These are phyloP conservation scores for Esox lucius DNA, from an alignment of 2,797 vertebrate species.

Conservation along the genomic window DNA sequence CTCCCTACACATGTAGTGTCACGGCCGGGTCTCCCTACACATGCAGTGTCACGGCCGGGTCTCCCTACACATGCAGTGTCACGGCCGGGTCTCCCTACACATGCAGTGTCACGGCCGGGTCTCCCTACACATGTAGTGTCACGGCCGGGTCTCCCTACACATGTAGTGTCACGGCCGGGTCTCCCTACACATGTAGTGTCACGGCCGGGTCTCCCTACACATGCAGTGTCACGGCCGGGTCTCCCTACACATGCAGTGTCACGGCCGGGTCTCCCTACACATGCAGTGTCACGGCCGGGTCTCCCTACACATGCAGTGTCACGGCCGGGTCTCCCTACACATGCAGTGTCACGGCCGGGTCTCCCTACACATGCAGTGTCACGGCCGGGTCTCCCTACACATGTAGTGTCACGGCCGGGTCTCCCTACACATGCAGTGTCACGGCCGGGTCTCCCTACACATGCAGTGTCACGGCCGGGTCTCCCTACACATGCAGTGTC, in stretches of 20 bases:
- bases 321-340: conserved; percentile 7
- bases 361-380: not conserved
- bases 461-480: not conserved
- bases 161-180: too few species aligned
- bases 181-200: too few species aligned
- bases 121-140: not conserved
- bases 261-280: too few species aligned
- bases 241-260: too few species aligned
- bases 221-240: too few species aligned
- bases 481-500: not conserved
- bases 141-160: too few species aligned
- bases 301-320: conserved; percentile 62
- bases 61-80: conserved; percentile 64
- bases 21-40: not conserved
- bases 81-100: conserved; percentile 7
- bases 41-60: conserved; percentile 13
- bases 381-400: too few species aligned
- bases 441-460: too few species aligned
- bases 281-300: too few species aligned
- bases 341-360: not conserved
- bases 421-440: too few species aligned
- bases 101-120: not conserved
- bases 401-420: too few species aligned
- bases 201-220: too few species aligned
- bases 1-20: not conserved